Percentiles rank a stretch among this genome's conserved stretches.
Evolutionary conservation across 2,113 vertebrate species (phyloP).

Genomic region (Hippocampus abdominalis): DNA sequence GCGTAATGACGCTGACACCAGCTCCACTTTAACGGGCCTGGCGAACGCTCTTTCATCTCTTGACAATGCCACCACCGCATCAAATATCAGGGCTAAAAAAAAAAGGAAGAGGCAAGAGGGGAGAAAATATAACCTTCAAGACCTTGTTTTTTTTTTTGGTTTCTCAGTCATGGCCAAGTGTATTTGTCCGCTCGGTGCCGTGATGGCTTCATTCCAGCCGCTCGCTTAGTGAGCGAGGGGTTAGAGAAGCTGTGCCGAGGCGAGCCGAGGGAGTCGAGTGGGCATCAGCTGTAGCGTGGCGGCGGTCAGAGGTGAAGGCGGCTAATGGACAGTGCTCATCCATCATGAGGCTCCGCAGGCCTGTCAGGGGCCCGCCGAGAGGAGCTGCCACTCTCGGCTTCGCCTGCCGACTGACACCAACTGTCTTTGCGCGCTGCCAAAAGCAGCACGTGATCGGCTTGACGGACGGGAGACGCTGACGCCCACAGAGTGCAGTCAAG

Average conservation of each 20-base stretch:
- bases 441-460: conserved; percentile 51
- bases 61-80: conserved; percentile 50
- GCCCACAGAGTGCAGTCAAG: conserved; percentile 48
- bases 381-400: conserved; percentile 67
- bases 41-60: conserved; percentile 51
- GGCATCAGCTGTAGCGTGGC: conserved; percentile 74
- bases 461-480: conserved; percentile 64
- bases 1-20: conserved; percentile 45
- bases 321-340: conserved; percentile 81
- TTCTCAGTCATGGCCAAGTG: conserved; percentile 19
- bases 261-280: conserved; percentile 62
- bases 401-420: conserved; percentile 58
- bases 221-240: conserved; percentile 54
- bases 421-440: conserved; percentile 50
- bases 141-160: conserved; percentile 15
- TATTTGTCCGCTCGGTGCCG: conserved; percentile 42
- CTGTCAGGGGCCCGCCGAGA: conserved; percentile 69
- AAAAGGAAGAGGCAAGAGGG: conserved; percentile 16
- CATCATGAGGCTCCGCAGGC: conserved; percentile 73
- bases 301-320: conserved; percentile 74
- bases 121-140: conserved; percentile 8
- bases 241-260: conserved; percentile 41
- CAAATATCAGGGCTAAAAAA: conserved; percentile 34
- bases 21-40: conserved; percentile 41
- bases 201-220: conserved; percentile 75